These are phyloP conservation scores for Nannoperca australis DNA, from an alignment of 2,797 vertebrate genomes.

Conservation along the genomic window DNA sequence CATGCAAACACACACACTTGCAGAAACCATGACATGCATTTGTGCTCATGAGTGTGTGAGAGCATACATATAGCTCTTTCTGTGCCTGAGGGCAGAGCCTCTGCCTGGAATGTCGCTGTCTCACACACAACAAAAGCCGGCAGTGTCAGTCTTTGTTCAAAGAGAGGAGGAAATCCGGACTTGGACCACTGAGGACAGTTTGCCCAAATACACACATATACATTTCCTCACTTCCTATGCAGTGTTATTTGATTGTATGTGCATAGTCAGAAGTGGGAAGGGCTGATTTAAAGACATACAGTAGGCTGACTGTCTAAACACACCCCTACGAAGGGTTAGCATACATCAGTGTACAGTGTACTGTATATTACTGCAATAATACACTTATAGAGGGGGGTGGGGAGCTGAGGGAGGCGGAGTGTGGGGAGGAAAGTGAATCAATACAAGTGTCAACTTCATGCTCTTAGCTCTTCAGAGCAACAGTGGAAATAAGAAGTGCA, in stretches of 20 bases:
- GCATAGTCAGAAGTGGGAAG: conserved; percentile 43
- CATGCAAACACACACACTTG: conserved; percentile 45
- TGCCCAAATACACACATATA: conserved; percentile 33
- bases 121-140: conserved; percentile 44
- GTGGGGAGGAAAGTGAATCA: not conserved
- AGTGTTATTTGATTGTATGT: conserved; percentile 62
- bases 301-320: not conserved
- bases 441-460: not conserved
- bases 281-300: conserved; percentile 39
- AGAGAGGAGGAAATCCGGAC: conserved; percentile 52
- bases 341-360: not conserved
- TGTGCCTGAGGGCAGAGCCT: conserved; percentile 31
- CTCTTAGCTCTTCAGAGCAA: conserved; percentile 28
- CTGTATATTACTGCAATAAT: not conserved
- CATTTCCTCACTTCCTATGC: conserved; percentile 53
- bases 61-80: conserved; percentile 19
- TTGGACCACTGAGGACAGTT: conserved; percentile 22
- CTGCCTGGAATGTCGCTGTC: conserved; percentile 41
- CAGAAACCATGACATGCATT: conserved; percentile 67
- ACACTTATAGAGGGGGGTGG: not conserved
- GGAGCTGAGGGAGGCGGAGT: not conserved
- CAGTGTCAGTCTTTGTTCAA: conserved; percentile 47
- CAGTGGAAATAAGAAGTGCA: not conserved
- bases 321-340: not conserved
- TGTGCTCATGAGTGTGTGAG: conserved; percentile 43